Evolutionary conservation across 1,140 invertebrate species (phyloP).

Genomic region (Pseudomyrmex dendroicus): DNA sequence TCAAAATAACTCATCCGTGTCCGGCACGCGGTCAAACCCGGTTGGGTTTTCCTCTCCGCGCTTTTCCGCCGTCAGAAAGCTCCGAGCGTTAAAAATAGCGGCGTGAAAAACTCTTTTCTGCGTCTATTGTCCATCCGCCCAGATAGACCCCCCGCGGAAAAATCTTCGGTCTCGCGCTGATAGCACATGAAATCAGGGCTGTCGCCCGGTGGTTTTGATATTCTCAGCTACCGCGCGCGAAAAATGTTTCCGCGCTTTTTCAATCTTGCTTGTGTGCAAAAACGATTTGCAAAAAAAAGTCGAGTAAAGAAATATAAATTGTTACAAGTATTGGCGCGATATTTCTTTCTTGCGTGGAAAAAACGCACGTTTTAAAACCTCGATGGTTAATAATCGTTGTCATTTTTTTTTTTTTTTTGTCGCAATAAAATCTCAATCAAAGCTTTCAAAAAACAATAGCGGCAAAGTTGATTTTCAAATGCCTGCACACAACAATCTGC

Average conservation of each 20-base stretch:
- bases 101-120: slow-evolving; percentile 70
- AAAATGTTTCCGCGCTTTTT: slow-evolving; percentile 21
- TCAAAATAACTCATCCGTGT: slow-evolving; percentile 80
- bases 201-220: slow-evolving; percentile 20
- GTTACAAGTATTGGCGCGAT: not conserved
- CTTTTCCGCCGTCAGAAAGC: slow-evolving; percentile 37
- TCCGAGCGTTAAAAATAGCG: slow-evolving; percentile 66
- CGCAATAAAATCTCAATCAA: too few relatives aligned
- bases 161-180: slow-evolving; percentile 59
- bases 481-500: not conserved
- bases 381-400: too few relatives aligned
- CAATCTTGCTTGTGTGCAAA: not conserved
- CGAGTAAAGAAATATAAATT: slow-evolving; percentile 1
- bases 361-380: too few relatives aligned
- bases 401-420: too few relatives aligned
- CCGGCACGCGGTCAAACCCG: slow-evolving; percentile 69
- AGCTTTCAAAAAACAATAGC: not conserved
- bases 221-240: not conserved
- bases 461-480: not conserved
- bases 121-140: slow-evolving; percentile 63
- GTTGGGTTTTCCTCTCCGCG: slow-evolving; percentile 55
- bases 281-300: not conserved
- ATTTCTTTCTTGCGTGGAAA: too few relatives aligned
- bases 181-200: slow-evolving; percentile 20
- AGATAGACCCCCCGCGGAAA: slow-evolving; percentile 58